These are phyloP conservation scores for Crocuta crocuta DNA, from an alignment of 2,113 vertebrate genomes.

Conservation along the genomic window DNA sequence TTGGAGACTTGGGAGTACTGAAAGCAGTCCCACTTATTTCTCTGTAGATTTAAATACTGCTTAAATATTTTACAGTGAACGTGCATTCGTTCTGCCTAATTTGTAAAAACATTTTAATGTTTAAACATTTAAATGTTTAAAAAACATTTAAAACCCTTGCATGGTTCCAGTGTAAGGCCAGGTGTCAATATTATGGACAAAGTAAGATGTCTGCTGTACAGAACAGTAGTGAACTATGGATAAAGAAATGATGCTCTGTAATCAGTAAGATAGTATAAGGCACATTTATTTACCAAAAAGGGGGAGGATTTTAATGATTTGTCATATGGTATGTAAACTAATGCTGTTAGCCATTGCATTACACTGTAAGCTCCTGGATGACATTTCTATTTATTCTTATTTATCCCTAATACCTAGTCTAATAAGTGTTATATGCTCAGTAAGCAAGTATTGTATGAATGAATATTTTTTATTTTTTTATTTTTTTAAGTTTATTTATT, in stretches of 20 bases:
- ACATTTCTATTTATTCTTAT: background rate
- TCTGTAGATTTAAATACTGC: background rate
- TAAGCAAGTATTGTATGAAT: background rate
- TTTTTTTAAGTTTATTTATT: too few species aligned
- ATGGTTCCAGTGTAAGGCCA: background rate
- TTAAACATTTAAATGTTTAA: too few species aligned
- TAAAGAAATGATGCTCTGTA: background rate
- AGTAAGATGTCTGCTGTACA: background rate
- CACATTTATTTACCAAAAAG: conserved; percentile 22
- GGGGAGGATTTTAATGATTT: background rate
- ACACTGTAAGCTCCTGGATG: background rate
- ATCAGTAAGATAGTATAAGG: background rate
- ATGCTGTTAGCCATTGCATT: background rate
- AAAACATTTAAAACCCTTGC: background rate
- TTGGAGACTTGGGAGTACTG: background rate
- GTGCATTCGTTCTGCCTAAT: background rate
- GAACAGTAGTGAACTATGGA: background rate
- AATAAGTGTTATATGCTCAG: background rate
- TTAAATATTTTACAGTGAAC: background rate
- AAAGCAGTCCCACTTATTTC: background rate
- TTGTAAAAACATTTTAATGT: conserved; percentile 33
- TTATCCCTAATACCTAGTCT: background rate
- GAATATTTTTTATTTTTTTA: background rate
- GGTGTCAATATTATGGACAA: background rate
- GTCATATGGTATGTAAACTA: background rate